Base-by-base conservation (phyloP, 2,888 invertebrate genomes). In the Camponotus fellah region DNA sequence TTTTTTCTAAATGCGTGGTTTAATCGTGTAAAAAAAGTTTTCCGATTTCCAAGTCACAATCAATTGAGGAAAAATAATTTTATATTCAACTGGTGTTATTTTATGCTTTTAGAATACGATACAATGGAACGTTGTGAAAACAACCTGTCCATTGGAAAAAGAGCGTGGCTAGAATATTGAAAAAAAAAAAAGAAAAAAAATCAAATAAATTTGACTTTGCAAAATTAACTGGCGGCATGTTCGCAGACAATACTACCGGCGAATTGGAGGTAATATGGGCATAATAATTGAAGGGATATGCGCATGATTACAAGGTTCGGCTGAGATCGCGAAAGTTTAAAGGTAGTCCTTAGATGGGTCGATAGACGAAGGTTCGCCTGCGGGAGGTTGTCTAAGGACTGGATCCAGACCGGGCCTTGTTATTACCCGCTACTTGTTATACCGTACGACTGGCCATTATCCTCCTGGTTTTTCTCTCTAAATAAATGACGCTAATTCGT, bases 401-500 rank as follows among this genome's bases (percentile, higher is more conserved):
- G 83, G 68, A 62, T 83, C 56, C 71, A 46, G 85, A 64, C 76
- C 66, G 68, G 69, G 82, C 83, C 85, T 90, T 88, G 88, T 90
- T 88, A 89, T 91, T 90, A 86, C 86, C 26, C 26, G 87, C 83
- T 89, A 86, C 88, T 88, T 85, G 88, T 91, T 89, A 87, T 85
- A 86, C 79, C 85, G 65, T 81, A 76, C 77, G 89, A 74, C 79
- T 85, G 83, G 86, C 87, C 88, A 92, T 93, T 91, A 92, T 92
- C 88, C 87, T 88, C 79, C 81, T 84, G 89, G 86, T 90, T 92
- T 92, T 93, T 92, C 91, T 89, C 90, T 90, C 90, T 91, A 92
- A 93, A 92, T 92, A 91, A 93, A 91, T 91, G 92, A 91, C 90
- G 91, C 91, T 93, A 92, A 93, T 93, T 93, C 88, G 87, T 89